Percentiles rank a stretch among this genome's conserved stretches.
phyloP scores from a whole-genome alignment of 2,888 invertebrate species.

The Troides aeacus region DNA sequence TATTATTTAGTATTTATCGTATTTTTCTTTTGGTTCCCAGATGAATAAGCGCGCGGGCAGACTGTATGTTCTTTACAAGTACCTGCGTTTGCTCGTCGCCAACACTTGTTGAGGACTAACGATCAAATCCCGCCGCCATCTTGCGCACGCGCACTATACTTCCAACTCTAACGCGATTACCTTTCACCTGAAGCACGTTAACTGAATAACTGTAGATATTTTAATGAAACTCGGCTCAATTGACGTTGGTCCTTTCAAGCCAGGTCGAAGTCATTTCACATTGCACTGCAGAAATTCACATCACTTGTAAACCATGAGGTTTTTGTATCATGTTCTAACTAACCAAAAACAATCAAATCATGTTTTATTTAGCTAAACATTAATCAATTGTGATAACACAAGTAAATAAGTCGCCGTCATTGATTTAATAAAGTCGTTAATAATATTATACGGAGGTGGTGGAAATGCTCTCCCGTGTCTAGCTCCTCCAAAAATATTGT shows the following conservation, averaged over 20 bases:
- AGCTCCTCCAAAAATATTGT: too few relatives aligned
- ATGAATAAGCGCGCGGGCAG: conserved; percentile 48
- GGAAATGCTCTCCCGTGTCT: too few relatives aligned
- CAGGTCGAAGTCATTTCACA: conserved; percentile 10
- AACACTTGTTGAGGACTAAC: conserved; percentile 37
- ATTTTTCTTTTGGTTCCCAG: conserved; percentile 57
- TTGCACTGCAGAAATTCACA: background rate
- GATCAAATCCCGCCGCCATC: conserved; percentile 1
- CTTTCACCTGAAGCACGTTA: background rate
- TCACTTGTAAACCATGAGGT: too few relatives aligned
- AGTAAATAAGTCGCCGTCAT: too few relatives aligned
- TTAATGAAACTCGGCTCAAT: conserved; percentile 1
- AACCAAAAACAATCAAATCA: too few relatives aligned
- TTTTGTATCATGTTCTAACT: too few relatives aligned
- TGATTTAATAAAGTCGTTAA: too few relatives aligned
- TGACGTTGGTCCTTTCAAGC: conserved; percentile 20
- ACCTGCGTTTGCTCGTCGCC: conserved; percentile 46
- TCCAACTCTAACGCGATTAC: background rate
- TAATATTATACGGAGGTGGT: too few relatives aligned
- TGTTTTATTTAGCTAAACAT: too few relatives aligned
- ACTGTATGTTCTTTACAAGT: conserved; percentile 49
- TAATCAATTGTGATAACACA: too few relatives aligned
- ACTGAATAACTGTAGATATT: too few relatives aligned
- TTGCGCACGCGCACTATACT: background rate
- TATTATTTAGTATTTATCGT: conserved; percentile 33